A percentile compares a stretch with the other conserved stretches of the same genome.
phyloP scores from a whole-genome alignment of 1,140 invertebrate genomes.

The Branchinecta lynchi region DNA sequence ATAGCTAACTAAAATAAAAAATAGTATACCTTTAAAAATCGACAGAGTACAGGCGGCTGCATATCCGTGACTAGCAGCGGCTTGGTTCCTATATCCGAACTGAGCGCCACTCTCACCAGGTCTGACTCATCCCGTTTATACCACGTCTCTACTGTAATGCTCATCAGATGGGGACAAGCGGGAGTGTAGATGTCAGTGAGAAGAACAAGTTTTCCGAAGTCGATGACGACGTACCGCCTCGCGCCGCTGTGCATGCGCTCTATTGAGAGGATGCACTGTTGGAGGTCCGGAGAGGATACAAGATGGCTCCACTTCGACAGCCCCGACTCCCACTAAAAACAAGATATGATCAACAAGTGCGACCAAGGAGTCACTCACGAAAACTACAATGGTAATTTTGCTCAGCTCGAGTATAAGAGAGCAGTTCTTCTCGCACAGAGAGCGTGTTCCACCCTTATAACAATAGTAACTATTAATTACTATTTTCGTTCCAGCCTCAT shows the following conservation, averaged over 20 bases:
- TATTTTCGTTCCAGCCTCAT: too few relatives aligned
- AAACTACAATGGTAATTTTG: too few relatives aligned
- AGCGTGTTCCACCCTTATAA: too few relatives aligned
- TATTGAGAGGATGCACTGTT: constrained; percentile 33
- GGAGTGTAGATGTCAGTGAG: constrained; percentile 79
- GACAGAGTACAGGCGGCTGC: constrained; percentile 68
- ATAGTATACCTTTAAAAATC: constrained; percentile 64
- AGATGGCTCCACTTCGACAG: constrained; percentile 1
- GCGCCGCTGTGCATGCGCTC: constrained; percentile 51
- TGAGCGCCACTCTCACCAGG: constrained; percentile 62
- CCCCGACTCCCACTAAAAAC: not conserved
- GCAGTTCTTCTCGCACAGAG: too few relatives aligned
- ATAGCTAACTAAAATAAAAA: too few relatives aligned
- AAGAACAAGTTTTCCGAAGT: constrained; percentile 67
- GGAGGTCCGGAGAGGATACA: not conserved
- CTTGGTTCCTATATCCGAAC: constrained; percentile 64
- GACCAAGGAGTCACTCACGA: too few relatives aligned
- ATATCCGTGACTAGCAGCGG: constrained; percentile 71
- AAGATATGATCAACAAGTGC: not conserved
- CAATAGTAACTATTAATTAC: too few relatives aligned
- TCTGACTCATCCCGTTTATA: constrained; percentile 44
- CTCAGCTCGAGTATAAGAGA: too few relatives aligned
- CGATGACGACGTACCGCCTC: constrained; percentile 63
- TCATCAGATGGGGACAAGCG: constrained; percentile 65
- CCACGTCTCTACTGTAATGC: constrained; percentile 78